phyloP scores from a whole-genome alignment of 2,888 invertebrate genomes.

The Kryphioiulus occultus region DNA sequence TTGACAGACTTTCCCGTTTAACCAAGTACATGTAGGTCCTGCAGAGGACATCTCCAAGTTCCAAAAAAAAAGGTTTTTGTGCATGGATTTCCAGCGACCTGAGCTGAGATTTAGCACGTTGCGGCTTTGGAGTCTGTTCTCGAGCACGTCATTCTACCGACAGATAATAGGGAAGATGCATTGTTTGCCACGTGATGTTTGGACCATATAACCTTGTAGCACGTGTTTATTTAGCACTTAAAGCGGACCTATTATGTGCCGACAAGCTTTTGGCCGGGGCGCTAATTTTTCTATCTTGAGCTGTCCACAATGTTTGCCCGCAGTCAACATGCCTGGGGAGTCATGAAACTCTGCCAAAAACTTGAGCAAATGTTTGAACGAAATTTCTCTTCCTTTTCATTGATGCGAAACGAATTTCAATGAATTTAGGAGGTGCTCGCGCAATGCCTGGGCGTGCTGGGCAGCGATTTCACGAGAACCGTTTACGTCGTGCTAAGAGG shows the following conservation, averaged over 20 bases:
- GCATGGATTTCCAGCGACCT: too few species aligned
- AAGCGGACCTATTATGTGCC: background rate
- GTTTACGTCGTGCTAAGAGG: too few species aligned
- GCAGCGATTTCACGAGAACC: too few species aligned
- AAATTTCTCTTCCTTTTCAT: slow-evolving; percentile 8
- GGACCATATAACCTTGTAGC: slow-evolving; percentile 2
- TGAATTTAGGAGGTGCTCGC: background rate
- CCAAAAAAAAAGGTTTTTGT: too few species aligned
- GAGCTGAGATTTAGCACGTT: too few species aligned
- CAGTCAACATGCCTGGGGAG: slow-evolving; percentile 25
- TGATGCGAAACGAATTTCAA: slow-evolving; percentile 2
- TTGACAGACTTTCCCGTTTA: too few species aligned
- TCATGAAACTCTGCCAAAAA: slow-evolving; percentile 26
- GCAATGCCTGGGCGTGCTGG: background rate
- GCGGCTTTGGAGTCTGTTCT: too few species aligned
- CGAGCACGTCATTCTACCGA: too few species aligned
- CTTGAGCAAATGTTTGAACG: slow-evolving; percentile 10
- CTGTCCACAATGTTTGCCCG: background rate
- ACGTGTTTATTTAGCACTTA: background rate
- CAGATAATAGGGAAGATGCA: too few species aligned
- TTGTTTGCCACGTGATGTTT: background rate
- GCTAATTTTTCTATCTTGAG: slow-evolving; percentile 31
- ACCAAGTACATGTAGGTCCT: too few species aligned
- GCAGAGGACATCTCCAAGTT: too few species aligned
- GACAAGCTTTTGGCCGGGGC: background rate